Evolutionary conservation across 2,113 vertebrate species (phyloP).

Genomic region (Oreochromis niloticus): DNA sequence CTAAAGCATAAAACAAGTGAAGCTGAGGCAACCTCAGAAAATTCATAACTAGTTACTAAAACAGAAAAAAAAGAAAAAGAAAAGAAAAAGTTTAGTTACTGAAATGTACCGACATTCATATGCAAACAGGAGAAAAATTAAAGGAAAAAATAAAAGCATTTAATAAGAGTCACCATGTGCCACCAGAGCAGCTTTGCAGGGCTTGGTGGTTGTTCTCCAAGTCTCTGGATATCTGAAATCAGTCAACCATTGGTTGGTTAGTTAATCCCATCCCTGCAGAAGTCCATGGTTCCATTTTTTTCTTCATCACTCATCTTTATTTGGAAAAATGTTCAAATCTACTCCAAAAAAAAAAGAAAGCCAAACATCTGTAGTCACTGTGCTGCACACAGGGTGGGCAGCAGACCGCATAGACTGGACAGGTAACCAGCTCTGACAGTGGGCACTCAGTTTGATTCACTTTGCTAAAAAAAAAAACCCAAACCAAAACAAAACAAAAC

Average conservation of each 20-base stretch:
- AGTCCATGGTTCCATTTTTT: neutral
- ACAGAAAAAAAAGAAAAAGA: neutral
- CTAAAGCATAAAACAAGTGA: neutral
- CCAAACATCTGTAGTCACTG: neutral
- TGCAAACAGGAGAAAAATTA: neutral
- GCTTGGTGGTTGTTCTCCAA: neutral
- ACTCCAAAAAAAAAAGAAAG: neutral
- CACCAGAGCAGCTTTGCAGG: rapidly evolving
- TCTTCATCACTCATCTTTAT: neutral
- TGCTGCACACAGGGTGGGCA: neutral
- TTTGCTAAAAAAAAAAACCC: no score
- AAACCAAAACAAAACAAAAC: neutral
- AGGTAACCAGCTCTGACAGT: no score
- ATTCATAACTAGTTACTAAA: neutral
- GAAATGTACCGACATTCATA: neutral
- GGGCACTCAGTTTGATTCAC: no score
- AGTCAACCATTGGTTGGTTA: neutral
- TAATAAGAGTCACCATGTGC: neutral
- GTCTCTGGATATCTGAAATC: neutral
- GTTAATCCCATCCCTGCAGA: rapidly evolving
- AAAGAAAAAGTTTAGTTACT: neutral
- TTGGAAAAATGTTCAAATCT: neutral
- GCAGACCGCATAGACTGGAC: neutral
- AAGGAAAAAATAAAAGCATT: neutral
- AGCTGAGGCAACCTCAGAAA: neutral